Evolutionary conservation across 2,888 invertebrate genomes (phyloP).

Genomic region (Melinaea marsaeus): DNA sequence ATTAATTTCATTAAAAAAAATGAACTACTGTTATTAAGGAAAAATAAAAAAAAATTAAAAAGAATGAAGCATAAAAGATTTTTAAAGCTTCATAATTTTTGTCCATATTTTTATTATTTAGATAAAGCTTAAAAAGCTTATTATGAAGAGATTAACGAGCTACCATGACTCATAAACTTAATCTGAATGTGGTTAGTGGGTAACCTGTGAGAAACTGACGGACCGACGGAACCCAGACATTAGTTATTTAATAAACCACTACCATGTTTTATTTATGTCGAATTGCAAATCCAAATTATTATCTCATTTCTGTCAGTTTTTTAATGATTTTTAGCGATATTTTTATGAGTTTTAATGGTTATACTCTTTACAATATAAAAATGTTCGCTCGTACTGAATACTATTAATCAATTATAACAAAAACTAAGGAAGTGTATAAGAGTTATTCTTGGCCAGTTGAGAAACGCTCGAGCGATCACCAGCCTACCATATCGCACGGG

Average conservation of each 20-base stretch:
- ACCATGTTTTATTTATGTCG: background rate
- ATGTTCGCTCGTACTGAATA: constrained; percentile 31
- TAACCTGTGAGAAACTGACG: constrained; percentile 53
- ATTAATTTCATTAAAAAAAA: too few species aligned
- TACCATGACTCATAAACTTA: background rate
- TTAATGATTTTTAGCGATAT: too few species aligned
- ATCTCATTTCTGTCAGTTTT: too few species aligned
- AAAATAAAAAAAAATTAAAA: too few species aligned
- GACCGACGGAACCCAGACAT: constrained; percentile 5
- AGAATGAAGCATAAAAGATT: too few species aligned
- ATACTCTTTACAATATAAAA: constrained; percentile 10
- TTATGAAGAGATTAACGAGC: background rate
- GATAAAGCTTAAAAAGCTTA: background rate
- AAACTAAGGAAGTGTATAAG: constrained; percentile 55
- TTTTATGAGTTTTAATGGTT: too few species aligned
- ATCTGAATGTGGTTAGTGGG: constrained; percentile 50
- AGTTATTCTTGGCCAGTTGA: constrained; percentile 28
- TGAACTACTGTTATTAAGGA: too few species aligned
- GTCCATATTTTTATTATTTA: too few species aligned
- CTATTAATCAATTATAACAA: constrained; percentile 34
- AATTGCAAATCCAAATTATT: too few species aligned
- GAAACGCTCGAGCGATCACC: constrained; percentile 57
- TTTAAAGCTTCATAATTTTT: too few species aligned
- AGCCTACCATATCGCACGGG: constrained; percentile 70
- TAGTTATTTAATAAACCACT: background rate